phyloP scores from a whole-genome alignment of 2,113 vertebrate genomes.

The Orcinus orca region DNA sequence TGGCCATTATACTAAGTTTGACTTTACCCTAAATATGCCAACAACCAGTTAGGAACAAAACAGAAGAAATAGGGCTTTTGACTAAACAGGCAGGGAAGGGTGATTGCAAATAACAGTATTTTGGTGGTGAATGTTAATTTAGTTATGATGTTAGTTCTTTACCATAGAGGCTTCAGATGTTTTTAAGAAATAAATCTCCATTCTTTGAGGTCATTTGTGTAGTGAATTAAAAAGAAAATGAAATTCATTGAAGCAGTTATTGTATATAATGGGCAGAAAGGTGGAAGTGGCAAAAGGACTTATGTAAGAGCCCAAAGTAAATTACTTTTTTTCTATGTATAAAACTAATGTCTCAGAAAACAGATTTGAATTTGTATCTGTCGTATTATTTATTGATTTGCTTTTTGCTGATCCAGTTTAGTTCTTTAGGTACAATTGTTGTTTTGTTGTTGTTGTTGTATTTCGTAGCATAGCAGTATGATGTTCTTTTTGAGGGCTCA shows the following conservation, averaged over 20 bases:
- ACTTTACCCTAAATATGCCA: not conserved
- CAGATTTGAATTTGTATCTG: not conserved
- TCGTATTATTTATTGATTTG: not conserved
- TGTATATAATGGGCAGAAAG: not conserved
- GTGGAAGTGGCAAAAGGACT: not conserved
- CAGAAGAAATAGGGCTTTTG: not conserved
- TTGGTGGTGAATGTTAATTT: not conserved
- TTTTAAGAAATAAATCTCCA: not conserved
- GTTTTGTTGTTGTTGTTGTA: not conserved
- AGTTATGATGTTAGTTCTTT: not conserved
- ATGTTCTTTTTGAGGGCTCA: not conserved
- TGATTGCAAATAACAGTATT: not conserved
- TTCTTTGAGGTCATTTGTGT: not conserved
- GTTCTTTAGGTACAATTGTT: not conserved
- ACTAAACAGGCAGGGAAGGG: not conserved
- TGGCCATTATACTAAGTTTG: not conserved
- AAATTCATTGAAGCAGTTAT: not conserved
- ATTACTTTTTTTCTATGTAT: not conserved
- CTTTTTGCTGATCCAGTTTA: not conserved
- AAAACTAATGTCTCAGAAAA: conserved; percentile 29
- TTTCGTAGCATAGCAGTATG: not conserved
- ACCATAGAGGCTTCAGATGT: not conserved
- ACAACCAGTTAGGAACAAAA: not conserved
- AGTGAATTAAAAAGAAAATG: conserved; percentile 29
- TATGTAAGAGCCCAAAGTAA: not conserved